Percentiles rank a stretch among this genome's conserved stretches.
Evolutionary conservation across 35 echinoderm and acorn worm genomes (phyloP).

Genomic region (Hemicentrotus pulcherrimus): DNA sequence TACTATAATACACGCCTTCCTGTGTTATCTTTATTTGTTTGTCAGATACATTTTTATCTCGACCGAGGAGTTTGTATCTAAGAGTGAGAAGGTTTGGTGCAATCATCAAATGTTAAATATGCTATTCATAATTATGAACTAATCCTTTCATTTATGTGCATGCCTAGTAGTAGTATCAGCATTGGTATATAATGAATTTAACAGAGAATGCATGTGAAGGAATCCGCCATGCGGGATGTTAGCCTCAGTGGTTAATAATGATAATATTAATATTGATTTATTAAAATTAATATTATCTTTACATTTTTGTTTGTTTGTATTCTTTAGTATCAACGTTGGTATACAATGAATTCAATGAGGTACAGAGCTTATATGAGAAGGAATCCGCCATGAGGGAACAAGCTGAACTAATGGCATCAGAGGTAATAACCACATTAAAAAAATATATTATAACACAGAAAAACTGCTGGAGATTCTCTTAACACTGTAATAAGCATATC

Average conservation of each 20-base stretch:
- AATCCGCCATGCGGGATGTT: constrained; percentile 62
- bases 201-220: constrained; percentile 63
- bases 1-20: too few relatives aligned
- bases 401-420: constrained; percentile 63
- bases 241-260: constrained; percentile 57
- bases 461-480: too few relatives aligned
- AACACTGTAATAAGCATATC: too few relatives aligned
- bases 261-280: too few relatives aligned
- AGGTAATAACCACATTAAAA: background rate
- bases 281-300: background rate
- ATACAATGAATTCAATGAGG: constrained; percentile 61
- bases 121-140: too few relatives aligned
- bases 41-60: too few relatives aligned
- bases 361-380: constrained; percentile 68
- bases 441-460: background rate
- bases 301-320: background rate
- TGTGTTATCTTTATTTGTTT: too few relatives aligned
- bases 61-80: too few relatives aligned
- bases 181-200: constrained; percentile 63
- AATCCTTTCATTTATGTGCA: too few relatives aligned
- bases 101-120: too few relatives aligned
- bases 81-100: too few relatives aligned
- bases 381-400: constrained; percentile 69
- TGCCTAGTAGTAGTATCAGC: constrained; percentile 52
- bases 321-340: constrained; percentile 69